A percentile compares a stretch with the other conserved stretches of the same genome.
Evolutionary conservation across 1,140 invertebrate species (phyloP).

Genomic region (Vanessa tameamea): DNA sequence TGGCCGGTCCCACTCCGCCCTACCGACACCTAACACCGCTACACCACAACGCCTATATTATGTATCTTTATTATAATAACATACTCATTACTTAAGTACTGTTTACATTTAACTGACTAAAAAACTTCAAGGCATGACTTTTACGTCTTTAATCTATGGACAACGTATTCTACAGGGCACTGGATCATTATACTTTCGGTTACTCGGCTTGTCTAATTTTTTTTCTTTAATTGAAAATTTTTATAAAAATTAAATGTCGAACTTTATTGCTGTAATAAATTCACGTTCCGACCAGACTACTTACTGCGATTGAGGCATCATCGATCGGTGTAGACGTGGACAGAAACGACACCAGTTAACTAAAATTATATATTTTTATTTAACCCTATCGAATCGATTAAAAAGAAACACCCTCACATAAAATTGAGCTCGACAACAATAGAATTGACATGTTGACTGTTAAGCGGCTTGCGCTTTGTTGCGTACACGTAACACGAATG

Average conservation of each 20-base stretch:
- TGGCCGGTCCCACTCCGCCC: constrained; percentile 34
- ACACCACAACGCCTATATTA: constrained; percentile 70
- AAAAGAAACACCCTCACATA: constrained; percentile 66
- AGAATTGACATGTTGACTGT: constrained; percentile 70
- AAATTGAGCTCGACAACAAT: constrained; percentile 76
- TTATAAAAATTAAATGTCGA: constrained; percentile 71
- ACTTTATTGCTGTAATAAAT: constrained; percentile 77
- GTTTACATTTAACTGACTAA: constrained; percentile 76
- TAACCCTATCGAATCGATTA: constrained; percentile 59
- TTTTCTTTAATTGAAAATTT: constrained; percentile 63
- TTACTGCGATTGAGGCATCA: constrained; percentile 52
- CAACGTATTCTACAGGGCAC: constrained; percentile 77
- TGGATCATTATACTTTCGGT: constrained; percentile 75
- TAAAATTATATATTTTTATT: constrained; percentile 38
- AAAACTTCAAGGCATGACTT: constrained; percentile 76
- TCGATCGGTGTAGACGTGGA: constrained; percentile 60
- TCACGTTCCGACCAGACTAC: constrained; percentile 68
- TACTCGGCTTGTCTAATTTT: constrained; percentile 62
- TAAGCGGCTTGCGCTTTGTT: constrained; percentile 54
- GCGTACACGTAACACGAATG: constrained; percentile 65
- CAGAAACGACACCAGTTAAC: constrained; percentile 62
- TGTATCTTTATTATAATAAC: constrained; percentile 55
- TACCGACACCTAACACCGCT: constrained; percentile 50
- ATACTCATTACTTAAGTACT: constrained; percentile 76
- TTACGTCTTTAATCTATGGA: constrained; percentile 74